These are phyloP conservation scores for Brotogeris chrysoptera DNA, from an alignment of 2,797 vertebrate species.

Conservation along the genomic window DNA sequence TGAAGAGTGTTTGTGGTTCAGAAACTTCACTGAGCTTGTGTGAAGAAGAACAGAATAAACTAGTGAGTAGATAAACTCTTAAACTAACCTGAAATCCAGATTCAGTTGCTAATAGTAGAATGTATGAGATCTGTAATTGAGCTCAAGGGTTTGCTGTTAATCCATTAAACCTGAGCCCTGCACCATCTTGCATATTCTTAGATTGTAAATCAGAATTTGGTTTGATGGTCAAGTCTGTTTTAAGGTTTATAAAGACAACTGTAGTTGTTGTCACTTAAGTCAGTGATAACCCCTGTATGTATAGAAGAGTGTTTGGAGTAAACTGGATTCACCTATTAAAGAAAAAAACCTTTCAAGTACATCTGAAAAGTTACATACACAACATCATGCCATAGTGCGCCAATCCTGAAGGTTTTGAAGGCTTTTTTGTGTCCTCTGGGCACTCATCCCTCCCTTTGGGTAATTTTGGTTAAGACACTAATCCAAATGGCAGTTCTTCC, in stretches of 20 bases:
- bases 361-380: background rate
- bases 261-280: background rate
- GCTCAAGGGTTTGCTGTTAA: background rate
- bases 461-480: background rate
- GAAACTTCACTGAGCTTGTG: background rate
- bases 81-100: background rate
- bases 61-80: background rate
- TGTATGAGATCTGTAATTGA: background rate
- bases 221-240: background rate
- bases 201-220: background rate
- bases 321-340: background rate
- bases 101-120: background rate
- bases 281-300: too few species aligned
- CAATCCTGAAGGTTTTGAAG: background rate
- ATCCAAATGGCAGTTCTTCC: background rate
- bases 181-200: fast-evolving
- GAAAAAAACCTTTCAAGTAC: background rate
- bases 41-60: background rate
- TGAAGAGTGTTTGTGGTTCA: background rate
- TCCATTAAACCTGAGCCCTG: background rate
- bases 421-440: background rate
- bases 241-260: background rate
- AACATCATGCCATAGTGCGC: background rate
- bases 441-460: background rate
- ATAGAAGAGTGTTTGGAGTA: background rate